A percentile compares a stretch with the other conserved stretches of the same genome.
Conservation (phyloP, 2,113 vertebrate species). For the Sinocyclocheilus anshuiensis region DNA sequence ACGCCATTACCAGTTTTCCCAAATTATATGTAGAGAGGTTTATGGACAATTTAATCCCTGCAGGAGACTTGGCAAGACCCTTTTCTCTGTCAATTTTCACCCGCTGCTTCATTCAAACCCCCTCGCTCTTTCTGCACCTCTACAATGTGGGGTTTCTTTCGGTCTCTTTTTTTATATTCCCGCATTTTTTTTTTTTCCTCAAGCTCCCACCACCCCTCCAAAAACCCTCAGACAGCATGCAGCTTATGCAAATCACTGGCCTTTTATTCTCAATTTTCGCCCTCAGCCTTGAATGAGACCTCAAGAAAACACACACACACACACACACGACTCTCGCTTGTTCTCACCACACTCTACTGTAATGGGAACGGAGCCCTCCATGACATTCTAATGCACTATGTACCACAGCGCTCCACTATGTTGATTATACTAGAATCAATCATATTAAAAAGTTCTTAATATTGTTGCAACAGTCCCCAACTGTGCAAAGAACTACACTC, state of each 20-base stretch:
- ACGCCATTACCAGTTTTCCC: constrained; percentile 78
- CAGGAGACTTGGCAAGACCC: constrained; percentile 75
- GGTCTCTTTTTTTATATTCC: constrained; percentile 65
- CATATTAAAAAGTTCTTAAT: neutral
- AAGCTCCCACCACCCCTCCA: constrained; percentile 42
- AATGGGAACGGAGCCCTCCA: constrained; percentile 1
- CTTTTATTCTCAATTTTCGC: constrained; percentile 79
- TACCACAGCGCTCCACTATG: neutral
- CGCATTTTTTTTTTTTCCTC: constrained; percentile 79
- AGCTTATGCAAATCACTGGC: constrained; percentile 86
- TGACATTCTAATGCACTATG: neutral
- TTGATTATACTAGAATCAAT: constrained; percentile 4
- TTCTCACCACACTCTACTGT: constrained; percentile 31
- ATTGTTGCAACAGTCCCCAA: neutral
- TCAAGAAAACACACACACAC: constrained; percentile 65
- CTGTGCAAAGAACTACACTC: neutral
- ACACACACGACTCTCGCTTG: constrained; percentile 4
- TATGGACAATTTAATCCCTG: constrained; percentile 86
- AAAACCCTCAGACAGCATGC: constrained; percentile 77
- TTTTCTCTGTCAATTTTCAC: constrained; percentile 62
- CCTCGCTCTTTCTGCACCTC: constrained; percentile 65
- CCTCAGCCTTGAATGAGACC: constrained; percentile 82
- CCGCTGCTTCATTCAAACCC: constrained; percentile 72
- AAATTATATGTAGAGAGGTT: constrained; percentile 79
- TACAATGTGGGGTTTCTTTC: constrained; percentile 69